Conservation (phyloP, 1,140 invertebrate species). For the Drosophila bocqueti region DNA sequence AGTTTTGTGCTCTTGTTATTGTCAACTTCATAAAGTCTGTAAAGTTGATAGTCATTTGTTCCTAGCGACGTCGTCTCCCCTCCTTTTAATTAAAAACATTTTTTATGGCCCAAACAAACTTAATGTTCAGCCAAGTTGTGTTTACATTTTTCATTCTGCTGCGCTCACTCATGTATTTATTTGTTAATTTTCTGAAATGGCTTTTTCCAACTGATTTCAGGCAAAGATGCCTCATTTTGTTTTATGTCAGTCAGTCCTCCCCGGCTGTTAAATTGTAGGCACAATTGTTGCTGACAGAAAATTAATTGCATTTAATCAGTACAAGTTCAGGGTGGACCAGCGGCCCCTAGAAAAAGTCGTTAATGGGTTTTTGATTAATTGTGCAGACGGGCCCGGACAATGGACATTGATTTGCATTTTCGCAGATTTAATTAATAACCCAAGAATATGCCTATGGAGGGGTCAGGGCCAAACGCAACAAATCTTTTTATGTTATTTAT, state of each 20-base stretch:
- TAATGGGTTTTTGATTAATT: slow-evolving; percentile 68
- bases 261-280: slow-evolving; percentile 46
- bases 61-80: slow-evolving; percentile 8
- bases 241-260: slow-evolving; percentile 19
- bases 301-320: slow-evolving; percentile 74
- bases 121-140: slow-evolving; percentile 33
- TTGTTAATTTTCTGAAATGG: slow-evolving; percentile 52
- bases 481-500: slow-evolving; percentile 10
- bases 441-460: slow-evolving; percentile 17
- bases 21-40: slow-evolving; percentile 20
- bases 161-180: slow-evolving; percentile 43
- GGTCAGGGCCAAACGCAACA: neutral
- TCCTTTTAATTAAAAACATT: slow-evolving; percentile 45
- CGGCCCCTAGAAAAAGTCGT: slow-evolving; percentile 39
- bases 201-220: slow-evolving; percentile 48
- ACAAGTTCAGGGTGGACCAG: slow-evolving; percentile 35
- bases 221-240: slow-evolving; percentile 46
- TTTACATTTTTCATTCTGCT: slow-evolving; percentile 39
- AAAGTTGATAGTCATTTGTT: slow-evolving; percentile 20
- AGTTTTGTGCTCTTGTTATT: neutral
- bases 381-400: slow-evolving; percentile 33
- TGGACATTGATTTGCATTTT: slow-evolving; percentile 56
- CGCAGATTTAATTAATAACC: slow-evolving; percentile 54
- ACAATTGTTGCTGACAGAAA: slow-evolving; percentile 73
- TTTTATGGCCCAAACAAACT: slow-evolving; percentile 39